Conservation (phyloP, 2,888 invertebrate species). For the Clostera curtula region DNA sequence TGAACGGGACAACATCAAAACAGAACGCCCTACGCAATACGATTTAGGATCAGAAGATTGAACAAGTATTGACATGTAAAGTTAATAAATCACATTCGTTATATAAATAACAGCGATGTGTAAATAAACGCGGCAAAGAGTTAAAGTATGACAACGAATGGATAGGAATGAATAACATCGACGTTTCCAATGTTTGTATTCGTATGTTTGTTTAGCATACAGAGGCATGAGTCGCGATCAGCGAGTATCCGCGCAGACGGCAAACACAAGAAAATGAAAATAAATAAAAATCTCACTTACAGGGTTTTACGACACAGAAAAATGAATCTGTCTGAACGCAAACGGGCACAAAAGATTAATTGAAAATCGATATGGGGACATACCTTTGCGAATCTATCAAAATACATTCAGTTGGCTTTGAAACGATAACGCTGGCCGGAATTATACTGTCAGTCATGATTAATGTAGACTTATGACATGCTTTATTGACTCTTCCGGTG, state of each 20-base stretch:
- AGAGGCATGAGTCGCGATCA: slow-evolving; percentile 36
- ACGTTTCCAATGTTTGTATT: slow-evolving; percentile 54
- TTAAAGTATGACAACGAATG: slow-evolving; percentile 33
- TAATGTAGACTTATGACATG: slow-evolving; percentile 58
- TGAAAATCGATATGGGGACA: slow-evolving; percentile 63
- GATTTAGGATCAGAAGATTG: neutral
- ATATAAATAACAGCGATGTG: slow-evolving; percentile 11
- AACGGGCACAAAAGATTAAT: slow-evolving; percentile 68
- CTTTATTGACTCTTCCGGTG: slow-evolving; percentile 46
- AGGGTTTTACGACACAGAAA: slow-evolving; percentile 39
- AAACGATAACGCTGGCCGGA: slow-evolving; percentile 52
- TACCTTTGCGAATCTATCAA: slow-evolving; percentile 63
- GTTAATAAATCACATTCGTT: slow-evolving; percentile 1
- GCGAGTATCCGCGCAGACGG: slow-evolving; percentile 23
- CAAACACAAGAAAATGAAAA: slow-evolving; percentile 47
- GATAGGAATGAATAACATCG: slow-evolving; percentile 51
- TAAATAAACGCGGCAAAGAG: slow-evolving; percentile 17
- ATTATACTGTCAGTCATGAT: slow-evolving; percentile 63
- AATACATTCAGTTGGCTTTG: slow-evolving; percentile 60
- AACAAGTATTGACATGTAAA: neutral
- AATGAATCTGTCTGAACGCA: slow-evolving; percentile 53
- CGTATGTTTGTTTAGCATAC: slow-evolving; percentile 53
- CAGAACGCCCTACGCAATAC: no score
- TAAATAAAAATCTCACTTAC: slow-evolving; percentile 41
- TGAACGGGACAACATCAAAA: no score